Conservation (phyloP, 2,888 invertebrate genomes). For the Brachylomia viminalis region DNA sequence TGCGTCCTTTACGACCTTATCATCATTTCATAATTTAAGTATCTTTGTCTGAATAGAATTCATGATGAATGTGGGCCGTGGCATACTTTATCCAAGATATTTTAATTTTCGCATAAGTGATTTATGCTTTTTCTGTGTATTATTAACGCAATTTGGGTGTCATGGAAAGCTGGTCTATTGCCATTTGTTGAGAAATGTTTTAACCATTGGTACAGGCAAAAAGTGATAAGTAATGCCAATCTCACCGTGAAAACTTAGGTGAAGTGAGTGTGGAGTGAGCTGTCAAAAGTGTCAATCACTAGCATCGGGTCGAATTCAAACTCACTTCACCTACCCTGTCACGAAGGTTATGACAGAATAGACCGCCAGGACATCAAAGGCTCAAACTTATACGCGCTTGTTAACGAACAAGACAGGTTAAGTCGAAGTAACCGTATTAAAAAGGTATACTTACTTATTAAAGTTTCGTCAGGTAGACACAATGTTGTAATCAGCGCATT, state of each 20-base stretch:
- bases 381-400: neutral
- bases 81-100: neutral
- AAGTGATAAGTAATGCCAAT: too few species aligned
- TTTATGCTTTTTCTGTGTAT: neutral
- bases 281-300: too few species aligned
- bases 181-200: neutral
- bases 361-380: neutral
- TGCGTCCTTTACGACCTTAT: conserved; percentile 36
- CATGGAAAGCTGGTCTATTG: neutral
- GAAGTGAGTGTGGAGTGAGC: too few species aligned
- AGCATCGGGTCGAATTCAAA: too few species aligned
- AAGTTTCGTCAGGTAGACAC: neutral
- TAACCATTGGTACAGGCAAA: neutral
- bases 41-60: conserved; percentile 26
- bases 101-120: neutral
- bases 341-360: too few species aligned
- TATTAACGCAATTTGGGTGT: neutral
- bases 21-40: conserved; percentile 36
- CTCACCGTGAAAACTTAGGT: too few species aligned
- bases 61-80: neutral
- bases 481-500: conserved; percentile 30
- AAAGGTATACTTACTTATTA: neutral
- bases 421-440: neutral
- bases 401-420: neutral
- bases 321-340: too few species aligned